Conservation (phyloP, 1,140 invertebrate genomes). For the Lasioglossum baleicum region DNA sequence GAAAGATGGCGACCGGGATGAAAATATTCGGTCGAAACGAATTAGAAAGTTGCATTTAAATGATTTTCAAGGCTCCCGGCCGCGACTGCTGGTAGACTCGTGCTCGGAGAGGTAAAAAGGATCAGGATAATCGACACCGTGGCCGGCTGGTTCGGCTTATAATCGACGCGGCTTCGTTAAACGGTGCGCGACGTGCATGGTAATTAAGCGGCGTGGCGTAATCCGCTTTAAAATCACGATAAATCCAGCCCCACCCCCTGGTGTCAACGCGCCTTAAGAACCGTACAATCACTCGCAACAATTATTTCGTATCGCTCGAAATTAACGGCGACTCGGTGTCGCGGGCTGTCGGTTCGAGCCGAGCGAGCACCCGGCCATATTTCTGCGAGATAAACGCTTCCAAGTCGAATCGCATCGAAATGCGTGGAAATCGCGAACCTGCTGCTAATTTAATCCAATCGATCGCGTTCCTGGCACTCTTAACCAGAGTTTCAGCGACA, state of each 20-base stretch:
- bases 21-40: too few species aligned
- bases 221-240: constrained; percentile 51
- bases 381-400: too few species aligned
- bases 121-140: constrained; percentile 49
- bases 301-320: constrained; percentile 43
- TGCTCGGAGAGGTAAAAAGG: constrained; percentile 24
- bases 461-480: too few species aligned
- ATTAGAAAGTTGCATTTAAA: constrained; percentile 48
- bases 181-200: constrained; percentile 50
- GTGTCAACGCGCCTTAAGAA: constrained; percentile 56
- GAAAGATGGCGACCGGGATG: too few species aligned
- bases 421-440: too few species aligned
- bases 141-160: constrained; percentile 37
- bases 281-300: constrained; percentile 41
- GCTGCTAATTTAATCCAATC: too few species aligned
- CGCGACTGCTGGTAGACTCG: constrained; percentile 12
- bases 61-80: constrained; percentile 30
- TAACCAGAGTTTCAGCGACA: too few species aligned
- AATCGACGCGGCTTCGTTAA: constrained; percentile 52
- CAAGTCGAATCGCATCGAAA: too few species aligned
- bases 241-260: constrained; percentile 39
- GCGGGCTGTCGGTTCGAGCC: too few species aligned
- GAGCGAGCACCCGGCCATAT: too few species aligned
- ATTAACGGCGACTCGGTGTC: constrained; percentile 2
- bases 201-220: constrained; percentile 52